Base-by-base conservation (phyloP, 2,888 invertebrate genomes). In the Celastrina argiolus region DNA sequence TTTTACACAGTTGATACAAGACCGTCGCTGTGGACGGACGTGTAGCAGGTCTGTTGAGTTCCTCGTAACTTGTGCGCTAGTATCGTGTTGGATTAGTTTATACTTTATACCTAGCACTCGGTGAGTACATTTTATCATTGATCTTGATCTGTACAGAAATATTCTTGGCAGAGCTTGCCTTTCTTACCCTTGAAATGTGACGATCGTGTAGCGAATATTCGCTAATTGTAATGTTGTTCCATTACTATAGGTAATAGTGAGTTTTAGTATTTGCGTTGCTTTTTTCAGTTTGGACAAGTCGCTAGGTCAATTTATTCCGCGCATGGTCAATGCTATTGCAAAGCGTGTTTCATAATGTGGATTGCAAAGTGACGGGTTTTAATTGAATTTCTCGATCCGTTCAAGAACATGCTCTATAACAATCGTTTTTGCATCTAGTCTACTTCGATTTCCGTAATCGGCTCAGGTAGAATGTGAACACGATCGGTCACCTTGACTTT, bases 91-190 rank as follows among this genome's bases (percentile, higher is more conserved):
- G 84, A 80, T 78, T 80, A 67, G 73, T 72, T 76, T 70, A 75
- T 74, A 74, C 77, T 72, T 76, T 70, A 75, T 74, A 74, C 77
- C 76, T 75, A 75, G 78, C 75, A 75, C 72, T 77, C 68, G 87
- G 88, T 88, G 81, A 88, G 88, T 85, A 66, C 34, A 39, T 42
- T 70, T 69, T 74, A 68, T 76, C 81, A 82, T 75, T 85, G 82
- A 81, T 83, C 81, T 82, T 83, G 81, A 74, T 73, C 63, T 67
- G 71, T 78, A 76, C 83, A 82, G 80, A 87, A 88, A 89, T 89
- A 89, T 83, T 81, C 75, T 88, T 88, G 88, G 88, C 88, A 88
- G 78, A 75, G 71, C 71, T 69, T 74, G 69, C 75, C 69, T 71
- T 69, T 69, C 70, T 76, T 82, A 85, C 81, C 88, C 88, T 89